Evolutionary conservation across 2,113 vertebrate genomes (phyloP).

Genomic region (Mesitornis unicolor): DNA sequence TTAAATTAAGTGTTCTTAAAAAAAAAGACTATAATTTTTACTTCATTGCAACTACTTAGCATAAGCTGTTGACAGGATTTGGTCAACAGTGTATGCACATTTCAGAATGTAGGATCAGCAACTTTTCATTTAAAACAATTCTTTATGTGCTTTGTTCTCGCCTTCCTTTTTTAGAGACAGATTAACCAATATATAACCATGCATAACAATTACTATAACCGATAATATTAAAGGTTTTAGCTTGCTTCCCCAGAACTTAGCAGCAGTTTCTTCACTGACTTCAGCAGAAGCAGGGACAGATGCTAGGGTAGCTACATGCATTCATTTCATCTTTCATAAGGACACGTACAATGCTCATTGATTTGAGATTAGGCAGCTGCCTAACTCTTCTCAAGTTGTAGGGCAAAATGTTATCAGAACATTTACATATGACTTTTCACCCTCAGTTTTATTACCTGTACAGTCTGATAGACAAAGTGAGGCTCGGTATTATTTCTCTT

Average conservation of each 20-base stretch:
- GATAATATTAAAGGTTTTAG: background rate
- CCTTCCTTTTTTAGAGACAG: background rate
- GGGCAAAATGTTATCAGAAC: background rate
- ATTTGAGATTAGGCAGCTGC: background rate
- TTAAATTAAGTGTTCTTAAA: background rate
- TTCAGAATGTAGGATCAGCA: background rate
- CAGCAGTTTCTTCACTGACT: background rate
- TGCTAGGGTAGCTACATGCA: background rate
- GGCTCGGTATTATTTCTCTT: background rate
- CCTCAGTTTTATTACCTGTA: background rate
- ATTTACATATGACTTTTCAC: background rate
- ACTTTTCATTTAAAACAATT: background rate
- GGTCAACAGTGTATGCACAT: background rate
- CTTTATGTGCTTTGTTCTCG: background rate
- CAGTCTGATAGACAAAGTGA: background rate
- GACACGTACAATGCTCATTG: background rate
- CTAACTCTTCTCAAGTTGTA: background rate
- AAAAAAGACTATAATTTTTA: background rate
- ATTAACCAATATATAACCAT: background rate
- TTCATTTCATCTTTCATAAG: background rate
- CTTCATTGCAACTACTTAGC: background rate
- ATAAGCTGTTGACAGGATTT: background rate
- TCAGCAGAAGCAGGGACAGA: background rate
- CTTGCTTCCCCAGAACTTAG: background rate
- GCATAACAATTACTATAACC: background rate